Base-by-base conservation (phyloP, 2,888 invertebrate genomes). In the Diplolepis rosae region DNA sequence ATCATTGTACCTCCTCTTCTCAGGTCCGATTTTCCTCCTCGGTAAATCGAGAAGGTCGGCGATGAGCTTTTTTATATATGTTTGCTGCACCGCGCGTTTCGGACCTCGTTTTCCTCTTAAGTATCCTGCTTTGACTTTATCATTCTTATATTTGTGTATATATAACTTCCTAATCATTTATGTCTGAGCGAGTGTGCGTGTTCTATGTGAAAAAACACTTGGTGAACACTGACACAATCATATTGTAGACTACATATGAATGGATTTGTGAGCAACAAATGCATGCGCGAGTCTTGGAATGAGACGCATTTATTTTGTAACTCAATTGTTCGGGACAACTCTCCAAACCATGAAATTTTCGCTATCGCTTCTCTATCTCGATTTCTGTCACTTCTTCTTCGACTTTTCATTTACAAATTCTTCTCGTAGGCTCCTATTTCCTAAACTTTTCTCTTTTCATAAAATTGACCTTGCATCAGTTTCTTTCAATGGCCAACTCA, bases 31-130 rank as follows among this genome's bases (percentile, higher is more conserved):
- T 27, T 27, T 69, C 61, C 66, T 65, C 51, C 68, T 65, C 66
- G 35, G 30, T 70, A 67, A 28, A 56, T 73, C 56, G 68, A 69
- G 70, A 54, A 61, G 68, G 54, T 66, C 61, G 68, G 51, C 75
- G 79, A 76, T 77, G 77, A 72, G 74, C 77, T 77, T 81, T 80
- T 82, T 80, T 79, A 80, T 77, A 80, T 80, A 77, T 80, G 79
- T 73, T 76, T 78, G 78, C 78, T 74, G 39, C 77, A 75, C 74
- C 78, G 71, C 68, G 51, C 72, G 71, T 70, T 65, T 48, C 32
- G 50, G 32, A n/a, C 48, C 18, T 30, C 15, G 42, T 50, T 18
- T 66, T 45, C 24, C 22, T 68, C 61, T 15, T 28, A 28, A 50
- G 27, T 39, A 11, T 69, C 39, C 42, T 69, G 39, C 35, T 45